Evolutionary conservation across 1,140 invertebrate genomes (phyloP).

Genomic region (Himalopsyche phryganea): DNA sequence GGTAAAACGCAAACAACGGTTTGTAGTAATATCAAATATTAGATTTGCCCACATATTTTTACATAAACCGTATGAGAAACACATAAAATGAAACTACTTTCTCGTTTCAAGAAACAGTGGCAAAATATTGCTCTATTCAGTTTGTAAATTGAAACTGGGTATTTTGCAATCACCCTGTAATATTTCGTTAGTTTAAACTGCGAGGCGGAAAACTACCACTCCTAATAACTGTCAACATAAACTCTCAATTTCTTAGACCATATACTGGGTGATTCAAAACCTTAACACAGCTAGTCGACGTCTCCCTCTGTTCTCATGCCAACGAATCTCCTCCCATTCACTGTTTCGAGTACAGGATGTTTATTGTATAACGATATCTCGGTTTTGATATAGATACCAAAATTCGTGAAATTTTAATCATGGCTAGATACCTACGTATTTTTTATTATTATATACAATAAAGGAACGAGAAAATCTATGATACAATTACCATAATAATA

Average conservation of each 20-base stretch:
- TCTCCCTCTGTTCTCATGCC: background rate
- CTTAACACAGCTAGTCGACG: slow-evolving; percentile 16
- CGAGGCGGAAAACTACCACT: slow-evolving; percentile 17
- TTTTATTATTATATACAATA: no score
- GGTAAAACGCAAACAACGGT: no score
- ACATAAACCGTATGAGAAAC: background rate
- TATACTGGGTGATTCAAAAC: slow-evolving; percentile 25
- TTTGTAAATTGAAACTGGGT: slow-evolving; percentile 13
- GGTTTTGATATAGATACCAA: no score
- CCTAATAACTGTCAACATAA: slow-evolving; percentile 26
- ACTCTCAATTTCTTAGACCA: slow-evolving; percentile 27
- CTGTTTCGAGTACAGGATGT: no score
- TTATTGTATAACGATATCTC: no score
- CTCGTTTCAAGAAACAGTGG: no score
- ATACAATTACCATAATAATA: no score
- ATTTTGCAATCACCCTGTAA: slow-evolving; percentile 15
- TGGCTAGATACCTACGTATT: no score
- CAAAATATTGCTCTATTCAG: background rate
- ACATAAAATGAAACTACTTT: background rate
- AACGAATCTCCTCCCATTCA: no score
- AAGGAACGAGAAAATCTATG: no score
- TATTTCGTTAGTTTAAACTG: slow-evolving; percentile 12
- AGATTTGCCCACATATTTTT: background rate
- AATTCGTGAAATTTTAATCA: no score
- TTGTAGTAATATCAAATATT: no score